Evolutionary conservation across 2,797 vertebrate genomes (phyloP).

Genomic region (Poecile montanus): DNA sequence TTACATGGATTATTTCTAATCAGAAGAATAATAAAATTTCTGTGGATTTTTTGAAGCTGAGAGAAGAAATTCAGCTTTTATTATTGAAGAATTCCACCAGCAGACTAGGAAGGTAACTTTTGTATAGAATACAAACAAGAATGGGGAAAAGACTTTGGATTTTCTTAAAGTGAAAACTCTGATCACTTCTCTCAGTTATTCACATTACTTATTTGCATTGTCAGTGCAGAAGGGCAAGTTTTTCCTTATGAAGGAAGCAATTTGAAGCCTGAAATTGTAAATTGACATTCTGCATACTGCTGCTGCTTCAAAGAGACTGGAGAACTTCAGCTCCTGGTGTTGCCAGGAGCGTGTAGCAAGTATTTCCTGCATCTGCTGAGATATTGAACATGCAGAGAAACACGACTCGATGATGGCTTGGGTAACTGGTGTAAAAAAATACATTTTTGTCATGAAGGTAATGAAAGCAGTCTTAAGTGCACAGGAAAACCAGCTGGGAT

Average conservation of each 20-base stretch:
- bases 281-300: neutral
- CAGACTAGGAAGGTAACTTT: neutral
- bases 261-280: conserved; percentile 15
- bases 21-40: neutral
- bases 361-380: neutral
- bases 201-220: neutral
- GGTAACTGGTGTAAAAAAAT: neutral
- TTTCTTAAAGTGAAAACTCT: neutral
- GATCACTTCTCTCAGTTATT: neutral
- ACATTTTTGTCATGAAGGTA: neutral
- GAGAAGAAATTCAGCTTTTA: neutral
- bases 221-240: neutral
- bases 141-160: neutral
- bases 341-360: neutral
- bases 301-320: conserved; percentile 10
- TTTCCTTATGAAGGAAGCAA: neutral
- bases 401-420: no score
- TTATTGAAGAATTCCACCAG: neutral
- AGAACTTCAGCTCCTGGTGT: neutral
- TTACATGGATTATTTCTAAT: neutral
- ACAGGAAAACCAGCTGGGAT: neutral
- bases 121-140: neutral
- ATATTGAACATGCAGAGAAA: neutral
- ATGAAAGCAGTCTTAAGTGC: neutral
- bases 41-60: conserved; percentile 1